Conservation (phyloP, 2,113 vertebrate species). For the Gnathonemus longibarbis region DNA sequence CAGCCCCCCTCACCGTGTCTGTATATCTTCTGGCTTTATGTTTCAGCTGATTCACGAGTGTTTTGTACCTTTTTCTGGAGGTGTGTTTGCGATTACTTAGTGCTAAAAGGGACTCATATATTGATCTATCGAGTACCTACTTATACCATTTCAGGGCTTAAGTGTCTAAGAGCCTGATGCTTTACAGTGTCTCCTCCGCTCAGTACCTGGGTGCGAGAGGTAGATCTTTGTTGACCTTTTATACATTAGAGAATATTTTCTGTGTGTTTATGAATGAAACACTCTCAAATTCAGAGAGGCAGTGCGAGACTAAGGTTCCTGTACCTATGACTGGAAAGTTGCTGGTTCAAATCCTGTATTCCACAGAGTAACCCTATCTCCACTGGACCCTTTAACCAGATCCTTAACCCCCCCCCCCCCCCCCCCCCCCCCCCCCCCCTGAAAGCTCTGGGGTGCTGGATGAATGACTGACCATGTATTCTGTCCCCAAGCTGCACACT, state of each 20-base stretch:
- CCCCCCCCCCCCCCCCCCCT: too few species aligned
- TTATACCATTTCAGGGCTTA: not conserved
- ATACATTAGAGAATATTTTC: not conserved
- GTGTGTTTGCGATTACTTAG: not conserved
- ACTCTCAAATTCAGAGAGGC: not conserved
- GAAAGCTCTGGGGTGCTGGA: not conserved
- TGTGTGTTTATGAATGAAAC: not conserved
- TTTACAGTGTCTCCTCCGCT: not conserved
- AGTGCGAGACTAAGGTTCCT: not conserved
- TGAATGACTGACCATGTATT: not conserved
- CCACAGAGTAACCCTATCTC: not conserved
- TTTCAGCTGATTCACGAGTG: not conserved
- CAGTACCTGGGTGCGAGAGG: not conserved
- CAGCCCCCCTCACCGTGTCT: not conserved
- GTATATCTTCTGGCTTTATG: not conserved
- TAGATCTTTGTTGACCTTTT: not conserved
- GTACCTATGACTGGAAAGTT: not conserved
- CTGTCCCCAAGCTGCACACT: not conserved
- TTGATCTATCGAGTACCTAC: not conserved
- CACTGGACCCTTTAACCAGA: not conserved
- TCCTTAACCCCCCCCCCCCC: not conserved
- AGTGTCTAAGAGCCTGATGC: not conserved
- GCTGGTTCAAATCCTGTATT: not conserved
- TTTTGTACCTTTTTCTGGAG: not conserved
- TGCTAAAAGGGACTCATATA: not conserved